A percentile compares a stretch with the other conserved stretches of the same genome.
Conservation (phyloP, 2,113 vertebrate genomes). For the Mesembrinibis cayennensis region DNA sequence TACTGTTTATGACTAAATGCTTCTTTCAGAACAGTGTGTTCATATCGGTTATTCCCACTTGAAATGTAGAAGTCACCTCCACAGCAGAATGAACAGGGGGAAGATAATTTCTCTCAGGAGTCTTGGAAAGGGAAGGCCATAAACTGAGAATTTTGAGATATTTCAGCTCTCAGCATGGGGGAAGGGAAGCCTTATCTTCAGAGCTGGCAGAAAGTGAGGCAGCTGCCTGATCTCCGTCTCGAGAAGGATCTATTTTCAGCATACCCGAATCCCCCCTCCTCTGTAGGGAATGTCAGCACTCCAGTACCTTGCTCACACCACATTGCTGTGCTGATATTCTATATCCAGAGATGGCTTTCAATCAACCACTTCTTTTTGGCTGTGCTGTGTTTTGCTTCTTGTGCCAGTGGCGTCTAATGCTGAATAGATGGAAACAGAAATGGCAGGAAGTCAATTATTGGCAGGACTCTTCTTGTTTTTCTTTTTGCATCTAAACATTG, state of each 20-base stretch:
- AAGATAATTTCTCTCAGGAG: not conserved
- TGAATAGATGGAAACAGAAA: not conserved
- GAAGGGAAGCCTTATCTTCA: not conserved
- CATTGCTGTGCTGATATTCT: not conserved
- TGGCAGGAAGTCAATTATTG: not conserved
- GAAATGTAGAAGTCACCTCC: not conserved
- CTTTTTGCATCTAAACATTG: not conserved
- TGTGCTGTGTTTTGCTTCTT: not conserved
- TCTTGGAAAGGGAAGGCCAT: not conserved
- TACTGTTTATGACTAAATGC: not conserved
- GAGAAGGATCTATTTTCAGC: conserved; percentile 18
- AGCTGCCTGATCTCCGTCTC: not conserved
- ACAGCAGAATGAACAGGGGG: not conserved
- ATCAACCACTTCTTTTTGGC: not conserved
- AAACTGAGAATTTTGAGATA: not conserved
- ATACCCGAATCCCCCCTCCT: not conserved
- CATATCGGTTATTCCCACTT: not conserved
- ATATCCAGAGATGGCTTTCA: not conserved
- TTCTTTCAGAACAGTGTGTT: not conserved
- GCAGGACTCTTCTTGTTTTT: not conserved
- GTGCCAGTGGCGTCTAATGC: not conserved
- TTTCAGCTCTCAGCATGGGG: not conserved
- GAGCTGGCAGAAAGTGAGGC: not conserved
- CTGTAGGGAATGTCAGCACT: not conserved
- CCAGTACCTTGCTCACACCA: not conserved